Percentiles rank a stretch among this genome's conserved stretches.
Evolutionary conservation across 1,140 invertebrate species (phyloP).

Genomic region (Zaprionus nigranus): DNA sequence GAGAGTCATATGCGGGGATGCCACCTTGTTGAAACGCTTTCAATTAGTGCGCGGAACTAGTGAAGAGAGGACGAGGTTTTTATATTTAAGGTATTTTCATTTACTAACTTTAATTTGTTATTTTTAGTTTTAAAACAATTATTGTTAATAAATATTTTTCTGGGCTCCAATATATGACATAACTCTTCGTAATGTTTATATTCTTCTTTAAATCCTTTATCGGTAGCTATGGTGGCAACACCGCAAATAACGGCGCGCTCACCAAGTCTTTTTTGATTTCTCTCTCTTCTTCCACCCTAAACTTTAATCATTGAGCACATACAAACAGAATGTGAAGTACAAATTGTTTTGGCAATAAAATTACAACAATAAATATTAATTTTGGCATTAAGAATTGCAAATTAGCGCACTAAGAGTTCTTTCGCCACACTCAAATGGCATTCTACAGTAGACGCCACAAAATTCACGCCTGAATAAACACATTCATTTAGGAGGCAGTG

Average conservation of each 20-base stretch:
- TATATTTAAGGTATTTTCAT: too few relatives aligned
- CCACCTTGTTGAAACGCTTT: neutral
- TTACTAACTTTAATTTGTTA: neutral
- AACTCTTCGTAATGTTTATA: neutral
- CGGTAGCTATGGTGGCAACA: slow-evolving; percentile 25
- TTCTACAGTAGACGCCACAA: slow-evolving; percentile 19
- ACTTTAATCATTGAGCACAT: neutral
- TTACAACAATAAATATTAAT: slow-evolving; percentile 41
- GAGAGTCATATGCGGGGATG: slow-evolving; percentile 39
- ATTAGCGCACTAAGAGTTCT: slow-evolving; percentile 29
- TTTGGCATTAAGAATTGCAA: slow-evolving; percentile 56
- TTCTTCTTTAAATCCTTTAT: too few relatives aligned
- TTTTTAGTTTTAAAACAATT: neutral
- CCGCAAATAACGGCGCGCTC: slow-evolving; percentile 24
- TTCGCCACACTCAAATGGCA: slow-evolving; percentile 2
- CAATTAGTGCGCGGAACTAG: neutral
- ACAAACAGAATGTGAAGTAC: slow-evolving; percentile 34
- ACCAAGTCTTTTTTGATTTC: slow-evolving; percentile 21
- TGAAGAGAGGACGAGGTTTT: neutral
- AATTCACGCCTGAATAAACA: slow-evolving; percentile 61
- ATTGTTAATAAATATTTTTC: neutral
- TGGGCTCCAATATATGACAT: too few relatives aligned
- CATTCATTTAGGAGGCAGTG: slow-evolving; percentile 45
- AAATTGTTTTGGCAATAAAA: slow-evolving; percentile 57
- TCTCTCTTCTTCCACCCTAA: slow-evolving; percentile 5